These are phyloP conservation scores for Synanceia verrucosa DNA, from an alignment of 2,797 vertebrate species.

Conservation along the genomic window DNA sequence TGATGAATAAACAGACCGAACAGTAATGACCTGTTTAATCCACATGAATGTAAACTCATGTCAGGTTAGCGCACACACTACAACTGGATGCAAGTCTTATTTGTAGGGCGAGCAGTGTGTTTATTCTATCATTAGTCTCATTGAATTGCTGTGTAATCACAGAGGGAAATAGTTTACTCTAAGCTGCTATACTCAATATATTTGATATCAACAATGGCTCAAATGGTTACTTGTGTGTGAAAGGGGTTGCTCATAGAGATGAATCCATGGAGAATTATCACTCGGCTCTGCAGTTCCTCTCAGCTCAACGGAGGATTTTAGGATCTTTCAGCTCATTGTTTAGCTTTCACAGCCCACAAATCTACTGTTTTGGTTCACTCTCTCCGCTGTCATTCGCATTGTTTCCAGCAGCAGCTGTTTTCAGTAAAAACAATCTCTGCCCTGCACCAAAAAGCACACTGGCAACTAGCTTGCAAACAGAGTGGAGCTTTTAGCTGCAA, in stretches of 20 bases:
- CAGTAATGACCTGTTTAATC: not conserved
- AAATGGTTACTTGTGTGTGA: not conserved
- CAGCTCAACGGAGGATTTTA: not conserved
- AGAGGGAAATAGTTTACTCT: not conserved
- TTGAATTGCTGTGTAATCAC: not conserved
- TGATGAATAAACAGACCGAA: constrained; percentile 1
- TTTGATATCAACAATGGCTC: not conserved
- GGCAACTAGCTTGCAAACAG: not conserved
- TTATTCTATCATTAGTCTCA: not conserved
- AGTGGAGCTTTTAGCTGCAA: not conserved
- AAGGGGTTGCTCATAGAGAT: not conserved
- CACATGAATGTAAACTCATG: constrained; percentile 1
- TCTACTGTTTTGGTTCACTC: not conserved
- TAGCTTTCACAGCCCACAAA: not conserved
- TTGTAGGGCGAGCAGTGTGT: not conserved
- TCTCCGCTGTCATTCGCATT: not conserved
- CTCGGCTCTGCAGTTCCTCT: not conserved
- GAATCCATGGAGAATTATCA: not conserved
- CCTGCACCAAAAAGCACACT: not conserved
- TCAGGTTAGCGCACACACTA: not conserved
- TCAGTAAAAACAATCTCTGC: not conserved
- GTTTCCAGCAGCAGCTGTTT: not conserved
- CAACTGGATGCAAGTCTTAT: not conserved
- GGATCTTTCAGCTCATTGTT: not conserved
- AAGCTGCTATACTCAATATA: not conserved